phyloP scores from a whole-genome alignment of 1,140 invertebrate genomes.

The Halictus rubicundus region DNA sequence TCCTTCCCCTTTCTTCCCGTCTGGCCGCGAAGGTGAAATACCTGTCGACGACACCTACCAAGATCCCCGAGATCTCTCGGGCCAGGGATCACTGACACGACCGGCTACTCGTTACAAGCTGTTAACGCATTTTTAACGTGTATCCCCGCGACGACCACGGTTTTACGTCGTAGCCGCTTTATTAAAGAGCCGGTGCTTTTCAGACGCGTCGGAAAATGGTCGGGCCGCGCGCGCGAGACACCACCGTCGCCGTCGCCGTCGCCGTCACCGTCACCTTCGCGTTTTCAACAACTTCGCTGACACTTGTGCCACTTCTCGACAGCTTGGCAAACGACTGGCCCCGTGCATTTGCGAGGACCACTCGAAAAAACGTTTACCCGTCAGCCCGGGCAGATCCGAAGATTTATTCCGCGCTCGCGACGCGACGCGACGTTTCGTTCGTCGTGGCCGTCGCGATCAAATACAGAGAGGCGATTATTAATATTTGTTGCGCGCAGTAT shows the following conservation, averaged over 20 bases:
- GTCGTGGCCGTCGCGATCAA: no score
- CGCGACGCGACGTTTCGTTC: no score
- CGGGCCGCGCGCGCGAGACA: background rate
- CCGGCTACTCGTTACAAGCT: conserved; percentile 33
- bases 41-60: conserved; percentile 34
- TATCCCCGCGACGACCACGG: conserved; percentile 20
- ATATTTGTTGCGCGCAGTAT: no score
- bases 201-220: conserved; percentile 15
- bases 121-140: conserved; percentile 47
- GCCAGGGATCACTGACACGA: conserved; percentile 28
- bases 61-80: background rate
- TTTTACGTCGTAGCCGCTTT: conserved; percentile 6
- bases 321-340: conserved; percentile 26
- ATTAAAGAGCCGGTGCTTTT: background rate
- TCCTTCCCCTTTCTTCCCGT: background rate
- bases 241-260: no score
- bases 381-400: background rate
- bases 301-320: conserved; percentile 33
- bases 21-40: conserved; percentile 23
- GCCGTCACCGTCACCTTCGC: no score
- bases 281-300: conserved; percentile 34
- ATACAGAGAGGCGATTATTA: no score
- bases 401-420: background rate
- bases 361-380: conserved; percentile 29
- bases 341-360: background rate